A percentile compares a stretch with the other conserved stretches of the same genome.
Evolutionary conservation across 37 sponge, comb jelly and placozoan genomes (phyloP).

Genomic region (Ianthella basta): DNA sequence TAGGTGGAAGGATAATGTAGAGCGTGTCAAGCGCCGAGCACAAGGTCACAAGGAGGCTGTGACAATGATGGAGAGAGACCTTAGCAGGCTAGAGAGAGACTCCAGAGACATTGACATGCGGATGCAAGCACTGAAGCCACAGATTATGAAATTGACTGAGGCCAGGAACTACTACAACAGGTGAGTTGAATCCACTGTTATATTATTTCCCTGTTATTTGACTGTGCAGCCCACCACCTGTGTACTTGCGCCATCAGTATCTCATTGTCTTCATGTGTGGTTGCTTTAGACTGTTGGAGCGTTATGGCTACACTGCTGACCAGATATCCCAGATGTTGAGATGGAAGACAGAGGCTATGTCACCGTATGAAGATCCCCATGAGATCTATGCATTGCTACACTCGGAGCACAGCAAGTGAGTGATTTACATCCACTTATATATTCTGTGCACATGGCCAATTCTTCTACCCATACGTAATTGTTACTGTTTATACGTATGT

Average conservation of each 20-base stretch:
- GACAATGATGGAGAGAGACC: slow-evolving; percentile 13
- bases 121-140: slow-evolving; percentile 33
- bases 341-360: background rate
- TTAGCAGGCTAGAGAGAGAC: slow-evolving; percentile 4
- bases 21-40: slow-evolving; percentile 15
- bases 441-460: background rate
- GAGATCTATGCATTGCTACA: slow-evolving; percentile 31
- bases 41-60: slow-evolving; percentile 24
- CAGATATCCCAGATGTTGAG: background rate
- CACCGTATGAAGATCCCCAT: slow-evolving; percentile 27
- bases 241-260: background rate
- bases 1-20: slow-evolving; percentile 27
- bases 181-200: too few species aligned
- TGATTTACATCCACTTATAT: background rate
- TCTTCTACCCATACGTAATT: background rate
- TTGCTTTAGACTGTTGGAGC: background rate
- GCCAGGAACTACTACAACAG: slow-evolving; percentile 2
- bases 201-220: too few species aligned
- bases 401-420: slow-evolving; percentile 5
- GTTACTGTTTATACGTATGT: background rate
- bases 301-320: background rate
- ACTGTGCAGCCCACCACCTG: too few species aligned
- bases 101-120: slow-evolving; percentile 21
- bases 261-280: too few species aligned
- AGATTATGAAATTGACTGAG: slow-evolving; percentile 20